Evolutionary conservation across 2,888 invertebrate genomes (phyloP), one percentile per base, ranked within the genome.

Genomic region (Caenorhabditis auriculariae): DNA sequence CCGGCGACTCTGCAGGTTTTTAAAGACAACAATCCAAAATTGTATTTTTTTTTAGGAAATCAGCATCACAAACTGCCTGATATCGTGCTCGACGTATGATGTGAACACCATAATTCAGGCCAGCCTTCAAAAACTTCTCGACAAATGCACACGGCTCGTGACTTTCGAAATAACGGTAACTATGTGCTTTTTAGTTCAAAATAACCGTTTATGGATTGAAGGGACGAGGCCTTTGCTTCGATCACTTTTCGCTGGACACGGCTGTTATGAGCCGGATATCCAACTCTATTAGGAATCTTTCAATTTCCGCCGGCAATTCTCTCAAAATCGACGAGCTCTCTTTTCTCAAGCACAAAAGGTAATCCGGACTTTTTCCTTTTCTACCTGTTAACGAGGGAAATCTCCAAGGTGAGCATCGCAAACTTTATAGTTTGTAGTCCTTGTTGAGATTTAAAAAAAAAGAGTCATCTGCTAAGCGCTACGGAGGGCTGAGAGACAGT

Each of bases 11-110:
- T 61, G 27, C 54, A 61, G n/a, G n/a, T n/a, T n/a, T n/a, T n/a
- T n/a, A n/a, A n/a, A n/a, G n/a, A n/a, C n/a, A n/a, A n/a, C n/a
- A n/a, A n/a, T n/a, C n/a, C n/a, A n/a, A n/a, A n/a, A n/a, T n/a
- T n/a, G n/a, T n/a, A n/a, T n/a, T n/a, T n/a, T n/a, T n/a, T n/a
- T n/a, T n/a, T n/a, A n/a, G 44, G 53, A 53, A 23, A 44, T 61
- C 6, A 45, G 52, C 39, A 61, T 61, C 19, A 54, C 56, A n/a
- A 61, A 56, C 32, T 55, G 49, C 9, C 41, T 61, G 38, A 61
- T 61, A 12, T 35, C 39, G 12, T 61, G 61, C 32, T 46, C 56
- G n/a, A 54, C 56, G 32, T 61, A 56, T 56, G 61, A 61, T 37
- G 56, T 61, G 4, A 47, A 49, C 2, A 61, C 61, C 6, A 56